phyloP scores from a whole-genome alignment of 2,797 vertebrate genomes.

The Sebastes trivittatus region DNA sequence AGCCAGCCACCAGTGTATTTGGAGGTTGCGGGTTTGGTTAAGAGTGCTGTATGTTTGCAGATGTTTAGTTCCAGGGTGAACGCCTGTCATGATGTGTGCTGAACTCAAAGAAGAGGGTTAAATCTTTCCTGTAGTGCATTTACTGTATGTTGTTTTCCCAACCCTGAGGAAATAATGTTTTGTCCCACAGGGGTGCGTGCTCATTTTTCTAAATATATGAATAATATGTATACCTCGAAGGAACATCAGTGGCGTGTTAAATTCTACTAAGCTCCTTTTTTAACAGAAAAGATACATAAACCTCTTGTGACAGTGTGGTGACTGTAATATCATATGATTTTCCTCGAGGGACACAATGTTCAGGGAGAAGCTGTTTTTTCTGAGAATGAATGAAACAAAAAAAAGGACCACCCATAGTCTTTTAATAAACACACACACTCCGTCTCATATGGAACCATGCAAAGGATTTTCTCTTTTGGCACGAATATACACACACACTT shows the following conservation, averaged over 20 bases:
- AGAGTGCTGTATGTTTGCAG: conserved; percentile 54
- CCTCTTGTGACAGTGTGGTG: conserved; percentile 4
- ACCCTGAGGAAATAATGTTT: conserved; percentile 7
- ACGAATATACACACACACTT: conserved; percentile 45
- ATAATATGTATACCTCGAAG: background rate
- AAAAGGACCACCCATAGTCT: conserved; percentile 62
- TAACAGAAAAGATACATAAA: conserved; percentile 13
- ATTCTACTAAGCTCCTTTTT: background rate
- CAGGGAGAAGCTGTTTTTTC: background rate
- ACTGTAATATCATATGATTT: conserved; percentile 5
- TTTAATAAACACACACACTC: conserved; percentile 45
- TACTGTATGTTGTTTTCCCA: conserved; percentile 6
- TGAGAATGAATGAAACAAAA: conserved; percentile 33
- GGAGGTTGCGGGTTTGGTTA: conserved; percentile 59
- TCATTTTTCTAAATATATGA: background rate
- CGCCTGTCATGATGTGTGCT: conserved; percentile 52
- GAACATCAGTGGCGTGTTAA: background rate
- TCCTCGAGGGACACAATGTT: conserved; percentile 11
- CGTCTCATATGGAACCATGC: conserved; percentile 22
- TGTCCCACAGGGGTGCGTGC: background rate
- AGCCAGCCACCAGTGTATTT: conserved; percentile 43
- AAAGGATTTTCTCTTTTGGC: conserved; percentile 47
- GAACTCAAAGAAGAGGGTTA: conserved; percentile 51
- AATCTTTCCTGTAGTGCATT: conserved; percentile 9
- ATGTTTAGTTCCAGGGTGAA: conserved; percentile 57